These are phyloP conservation scores for Scelioninae gen. 1 DNA, from an alignment of 2,888 invertebrate species.

Conservation along the genomic window DNA sequence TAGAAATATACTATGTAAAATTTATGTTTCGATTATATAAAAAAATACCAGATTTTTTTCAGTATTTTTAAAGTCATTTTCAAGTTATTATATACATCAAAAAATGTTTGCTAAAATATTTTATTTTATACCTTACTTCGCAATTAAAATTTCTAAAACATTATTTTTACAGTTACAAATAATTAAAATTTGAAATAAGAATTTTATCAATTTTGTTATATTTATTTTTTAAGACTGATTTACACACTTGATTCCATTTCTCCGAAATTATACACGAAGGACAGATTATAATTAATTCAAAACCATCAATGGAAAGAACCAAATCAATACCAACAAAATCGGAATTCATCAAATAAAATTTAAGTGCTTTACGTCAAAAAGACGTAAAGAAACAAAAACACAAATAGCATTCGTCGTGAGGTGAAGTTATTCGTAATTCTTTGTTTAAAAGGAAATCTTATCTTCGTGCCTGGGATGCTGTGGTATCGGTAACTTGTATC, in stretches of 20 bases:
- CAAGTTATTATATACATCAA: too few species aligned
- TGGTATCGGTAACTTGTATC: conserved; percentile 53
- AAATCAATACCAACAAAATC: neutral
- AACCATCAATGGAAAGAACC: neutral
- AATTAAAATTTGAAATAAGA: too few species aligned
- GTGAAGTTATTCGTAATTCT: conserved; percentile 37
- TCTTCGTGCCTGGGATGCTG: conserved; percentile 55
- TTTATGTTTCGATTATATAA: too few species aligned
- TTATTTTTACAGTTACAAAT: too few species aligned
- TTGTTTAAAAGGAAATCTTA: conserved; percentile 47
- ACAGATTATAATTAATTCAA: neutral
- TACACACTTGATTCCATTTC: neutral
- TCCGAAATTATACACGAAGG: neutral
- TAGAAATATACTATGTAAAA: too few species aligned
- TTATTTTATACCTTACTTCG: too few species aligned
- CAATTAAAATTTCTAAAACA: too few species aligned
- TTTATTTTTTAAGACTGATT: neutral
- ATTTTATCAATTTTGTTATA: too few species aligned
- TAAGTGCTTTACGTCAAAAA: conserved; percentile 11
- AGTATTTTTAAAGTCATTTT: too few species aligned
- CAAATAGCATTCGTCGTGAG: conserved; percentile 3
- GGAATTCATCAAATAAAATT: conserved; percentile 1
- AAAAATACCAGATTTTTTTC: too few species aligned
- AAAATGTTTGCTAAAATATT: too few species aligned
- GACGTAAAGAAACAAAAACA: conserved; percentile 28